A percentile compares a stretch with the other conserved stretches of the same genome.
phyloP scores from a whole-genome alignment of 2,797 vertebrate genomes.

The Vespertilio murinus region DNA sequence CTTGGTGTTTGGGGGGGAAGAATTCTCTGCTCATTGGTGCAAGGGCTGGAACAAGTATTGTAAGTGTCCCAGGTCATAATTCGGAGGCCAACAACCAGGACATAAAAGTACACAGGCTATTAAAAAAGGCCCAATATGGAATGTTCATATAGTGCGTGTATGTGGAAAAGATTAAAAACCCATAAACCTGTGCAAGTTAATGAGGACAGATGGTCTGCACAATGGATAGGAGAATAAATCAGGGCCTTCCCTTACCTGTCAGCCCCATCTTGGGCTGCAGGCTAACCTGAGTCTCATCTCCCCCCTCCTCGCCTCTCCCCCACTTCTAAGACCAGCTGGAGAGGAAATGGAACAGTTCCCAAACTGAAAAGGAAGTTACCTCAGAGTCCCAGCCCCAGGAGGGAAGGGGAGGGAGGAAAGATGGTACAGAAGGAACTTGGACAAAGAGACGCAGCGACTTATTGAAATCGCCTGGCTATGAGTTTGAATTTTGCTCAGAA shows the following conservation, averaged over 20 bases:
- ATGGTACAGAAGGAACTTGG: not conserved
- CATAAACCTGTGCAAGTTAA: slow-evolving; percentile 32
- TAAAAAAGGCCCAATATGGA: not conserved
- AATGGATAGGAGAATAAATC: not conserved
- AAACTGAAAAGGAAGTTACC: not conserved
- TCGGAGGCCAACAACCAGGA: not conserved
- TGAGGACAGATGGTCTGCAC: slow-evolving; percentile 57
- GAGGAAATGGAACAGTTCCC: slow-evolving; percentile 45
- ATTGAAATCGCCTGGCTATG: accelerated
- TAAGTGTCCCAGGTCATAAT: slow-evolving; percentile 29
- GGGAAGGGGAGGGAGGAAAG: no score
- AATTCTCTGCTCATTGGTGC: not conserved
- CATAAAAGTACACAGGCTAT: slow-evolving; percentile 22
- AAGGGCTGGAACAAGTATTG: not conserved
- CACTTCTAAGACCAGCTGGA: slow-evolving; percentile 7
- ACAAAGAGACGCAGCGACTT: not conserved
- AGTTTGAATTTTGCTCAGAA: not conserved
- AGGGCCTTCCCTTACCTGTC: slow-evolving; percentile 25
- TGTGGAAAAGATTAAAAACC: slow-evolving; percentile 68
- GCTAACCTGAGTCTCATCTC: not conserved
- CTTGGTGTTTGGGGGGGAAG: not conserved
- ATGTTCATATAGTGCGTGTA: not conserved
- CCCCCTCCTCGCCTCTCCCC: not conserved
- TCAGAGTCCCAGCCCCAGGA: not conserved
- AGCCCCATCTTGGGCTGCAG: not conserved